Evolutionary conservation across 2,888 invertebrate genomes (phyloP).

Genomic region (Allacma fusca): DNA sequence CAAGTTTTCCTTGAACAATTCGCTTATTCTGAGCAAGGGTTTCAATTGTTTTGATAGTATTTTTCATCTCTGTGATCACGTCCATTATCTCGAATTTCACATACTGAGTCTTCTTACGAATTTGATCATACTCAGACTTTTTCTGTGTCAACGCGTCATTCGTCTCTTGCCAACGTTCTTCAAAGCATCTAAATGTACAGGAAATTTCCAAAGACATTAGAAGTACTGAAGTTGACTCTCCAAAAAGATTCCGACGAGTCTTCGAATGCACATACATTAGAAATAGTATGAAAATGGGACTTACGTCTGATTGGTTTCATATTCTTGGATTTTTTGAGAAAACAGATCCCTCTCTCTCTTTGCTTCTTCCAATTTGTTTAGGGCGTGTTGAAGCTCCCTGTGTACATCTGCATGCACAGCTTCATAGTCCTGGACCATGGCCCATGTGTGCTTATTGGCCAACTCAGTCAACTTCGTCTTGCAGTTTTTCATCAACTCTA

Average conservation of each 20-base stretch:
- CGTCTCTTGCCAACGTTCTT: neutral
- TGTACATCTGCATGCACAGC: neutral
- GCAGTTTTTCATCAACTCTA: slow-evolving; percentile 17
- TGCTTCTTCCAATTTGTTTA: neutral
- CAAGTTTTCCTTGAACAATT: too few relatives aligned
- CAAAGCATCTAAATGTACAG: neutral
- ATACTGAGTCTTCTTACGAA: neutral
- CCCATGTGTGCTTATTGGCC: slow-evolving; percentile 33
- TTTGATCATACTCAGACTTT: neutral
- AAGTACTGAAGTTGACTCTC: neutral
- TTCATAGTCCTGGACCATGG: slow-evolving; percentile 32
- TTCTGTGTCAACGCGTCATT: neutral
- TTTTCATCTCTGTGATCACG: too few relatives aligned
- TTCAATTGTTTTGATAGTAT: too few relatives aligned
- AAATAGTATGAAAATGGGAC: neutral
- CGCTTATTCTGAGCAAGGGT: too few relatives aligned
- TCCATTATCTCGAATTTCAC: neutral
- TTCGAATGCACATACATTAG: too few relatives aligned
- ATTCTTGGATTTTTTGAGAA: neutral
- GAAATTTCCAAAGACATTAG: neutral
- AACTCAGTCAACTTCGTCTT: neutral
- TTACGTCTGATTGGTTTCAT: neutral
- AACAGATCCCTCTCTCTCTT: slow-evolving; percentile 1
- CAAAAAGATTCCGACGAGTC: too few relatives aligned
- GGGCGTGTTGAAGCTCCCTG: neutral